These are phyloP conservation scores for Brachypteracias leptosomus DNA, from an alignment of 2,113 vertebrate species.

Conservation along the genomic window DNA sequence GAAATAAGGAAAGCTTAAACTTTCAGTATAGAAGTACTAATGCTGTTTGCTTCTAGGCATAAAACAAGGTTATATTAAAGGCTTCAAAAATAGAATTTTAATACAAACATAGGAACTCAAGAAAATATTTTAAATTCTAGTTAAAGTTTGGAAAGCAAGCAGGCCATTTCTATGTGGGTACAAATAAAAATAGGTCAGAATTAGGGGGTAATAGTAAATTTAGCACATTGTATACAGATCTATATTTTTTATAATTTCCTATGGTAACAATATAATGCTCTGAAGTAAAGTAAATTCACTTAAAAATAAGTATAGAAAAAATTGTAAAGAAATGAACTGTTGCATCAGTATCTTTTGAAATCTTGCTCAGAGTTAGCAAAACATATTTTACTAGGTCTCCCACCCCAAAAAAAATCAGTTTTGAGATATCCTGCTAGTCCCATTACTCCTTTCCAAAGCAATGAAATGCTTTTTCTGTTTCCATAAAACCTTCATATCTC, in stretches of 20 bases:
- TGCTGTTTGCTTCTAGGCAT: not conserved
- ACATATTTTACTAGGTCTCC: not conserved
- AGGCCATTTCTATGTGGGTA: not conserved
- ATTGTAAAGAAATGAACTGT: not conserved
- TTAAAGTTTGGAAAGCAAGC: not conserved
- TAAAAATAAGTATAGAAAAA: not conserved
- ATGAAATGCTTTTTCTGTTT: not conserved
- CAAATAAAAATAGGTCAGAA: not conserved
- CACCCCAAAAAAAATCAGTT: not conserved
- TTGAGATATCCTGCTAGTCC: not conserved
- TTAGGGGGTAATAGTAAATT: not conserved
- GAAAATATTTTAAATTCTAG: not conserved
- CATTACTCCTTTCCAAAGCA: not conserved
- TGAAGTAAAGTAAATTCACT: not conserved
- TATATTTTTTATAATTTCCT: not conserved
- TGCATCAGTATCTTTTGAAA: not conserved
- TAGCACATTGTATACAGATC: not conserved
- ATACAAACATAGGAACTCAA: not conserved
- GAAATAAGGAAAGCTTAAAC: not conserved
- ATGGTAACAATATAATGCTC: not conserved
- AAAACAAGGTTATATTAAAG: not conserved
- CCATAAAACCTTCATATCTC: not conserved
- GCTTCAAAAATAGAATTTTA: not conserved
- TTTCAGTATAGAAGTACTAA: not conserved
- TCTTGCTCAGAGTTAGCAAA: not conserved